Percentiles rank a stretch among this genome's conserved stretches.
phyloP scores from a whole-genome alignment of 2,113 vertebrate genomes.

The Centrocercus urophasianus region DNA sequence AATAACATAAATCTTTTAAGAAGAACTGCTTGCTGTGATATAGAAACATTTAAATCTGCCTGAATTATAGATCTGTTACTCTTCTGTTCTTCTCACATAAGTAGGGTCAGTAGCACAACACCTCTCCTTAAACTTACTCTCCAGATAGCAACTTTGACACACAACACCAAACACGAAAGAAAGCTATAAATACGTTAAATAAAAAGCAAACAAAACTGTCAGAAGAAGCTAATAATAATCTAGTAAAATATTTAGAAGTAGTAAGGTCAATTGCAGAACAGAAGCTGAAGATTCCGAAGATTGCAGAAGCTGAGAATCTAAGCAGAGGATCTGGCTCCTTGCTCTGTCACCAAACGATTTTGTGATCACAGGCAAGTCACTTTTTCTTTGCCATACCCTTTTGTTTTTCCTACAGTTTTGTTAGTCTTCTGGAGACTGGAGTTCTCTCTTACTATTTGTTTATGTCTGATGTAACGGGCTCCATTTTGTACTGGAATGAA shows the following conservation, averaged over 20 bases:
- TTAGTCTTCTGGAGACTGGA: background rate
- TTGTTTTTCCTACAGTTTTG: background rate
- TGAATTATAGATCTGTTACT: background rate
- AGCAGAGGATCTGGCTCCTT: background rate
- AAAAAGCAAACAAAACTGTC: background rate
- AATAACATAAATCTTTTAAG: background rate
- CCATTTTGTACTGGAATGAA: constrained; percentile 27
- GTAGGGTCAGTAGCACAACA: background rate
- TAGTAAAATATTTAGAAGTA: background rate
- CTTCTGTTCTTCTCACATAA: background rate
- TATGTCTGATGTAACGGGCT: background rate
- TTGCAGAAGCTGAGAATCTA: constrained; percentile 2
- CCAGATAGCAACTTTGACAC: background rate
- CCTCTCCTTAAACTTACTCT: background rate
- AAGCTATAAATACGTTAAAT: background rate
- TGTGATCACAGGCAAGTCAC: background rate
- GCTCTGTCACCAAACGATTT: background rate
- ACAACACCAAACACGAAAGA: background rate
- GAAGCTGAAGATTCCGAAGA: background rate
- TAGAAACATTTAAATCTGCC: background rate
- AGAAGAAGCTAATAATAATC: constrained; percentile 4
- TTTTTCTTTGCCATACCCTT: background rate
- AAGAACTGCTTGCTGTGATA: background rate
- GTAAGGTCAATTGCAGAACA: constrained; percentile 9
- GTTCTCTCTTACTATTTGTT: background rate